Conservation (phyloP, 2,888 invertebrate species). For the Drosophila stalkeri region DNA sequence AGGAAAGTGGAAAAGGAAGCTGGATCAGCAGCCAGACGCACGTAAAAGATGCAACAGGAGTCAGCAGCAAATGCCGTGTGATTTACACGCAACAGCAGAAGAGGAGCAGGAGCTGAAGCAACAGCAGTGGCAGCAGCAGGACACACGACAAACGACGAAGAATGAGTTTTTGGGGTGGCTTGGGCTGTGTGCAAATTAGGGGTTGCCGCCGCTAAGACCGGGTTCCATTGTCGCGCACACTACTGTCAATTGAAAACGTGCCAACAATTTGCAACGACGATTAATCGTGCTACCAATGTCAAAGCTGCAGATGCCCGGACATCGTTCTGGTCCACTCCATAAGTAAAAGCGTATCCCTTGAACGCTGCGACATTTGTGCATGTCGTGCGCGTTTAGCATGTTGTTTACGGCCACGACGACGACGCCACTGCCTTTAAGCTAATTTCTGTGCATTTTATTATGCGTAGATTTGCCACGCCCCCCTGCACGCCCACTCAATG, state of each 20-base stretch:
- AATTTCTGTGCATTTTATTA: constrained; percentile 71
- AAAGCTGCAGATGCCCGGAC: constrained; percentile 33
- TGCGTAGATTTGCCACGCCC: constrained; percentile 50
- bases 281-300: constrained; percentile 81
- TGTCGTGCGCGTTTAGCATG: constrained; percentile 70
- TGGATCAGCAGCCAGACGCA: constrained; percentile 56
- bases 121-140: background rate
- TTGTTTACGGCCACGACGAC: constrained; percentile 69
- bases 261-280: constrained; percentile 85
- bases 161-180: constrained; percentile 1
- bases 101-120: too few species aligned
- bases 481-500: constrained; percentile 3
- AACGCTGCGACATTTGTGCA: constrained; percentile 59
- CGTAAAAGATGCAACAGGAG: constrained; percentile 81
- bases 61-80: constrained; percentile 76
- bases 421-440: constrained; percentile 49
- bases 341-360: constrained; percentile 4
- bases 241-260: constrained; percentile 85
- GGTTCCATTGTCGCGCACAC: constrained; percentile 41
- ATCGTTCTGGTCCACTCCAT: background rate
- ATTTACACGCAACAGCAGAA: constrained; percentile 73
- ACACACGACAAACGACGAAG: constrained; percentile 4
- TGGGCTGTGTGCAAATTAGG: constrained; percentile 67
- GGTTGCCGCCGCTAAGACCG: constrained; percentile 55
- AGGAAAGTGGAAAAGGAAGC: background rate